A percentile compares a stretch with the other conserved stretches of the same genome.
These are phyloP conservation scores for Brachyhypopomus gauderio DNA, from an alignment of 2,113 vertebrate genomes.

Conservation along the genomic window DNA sequence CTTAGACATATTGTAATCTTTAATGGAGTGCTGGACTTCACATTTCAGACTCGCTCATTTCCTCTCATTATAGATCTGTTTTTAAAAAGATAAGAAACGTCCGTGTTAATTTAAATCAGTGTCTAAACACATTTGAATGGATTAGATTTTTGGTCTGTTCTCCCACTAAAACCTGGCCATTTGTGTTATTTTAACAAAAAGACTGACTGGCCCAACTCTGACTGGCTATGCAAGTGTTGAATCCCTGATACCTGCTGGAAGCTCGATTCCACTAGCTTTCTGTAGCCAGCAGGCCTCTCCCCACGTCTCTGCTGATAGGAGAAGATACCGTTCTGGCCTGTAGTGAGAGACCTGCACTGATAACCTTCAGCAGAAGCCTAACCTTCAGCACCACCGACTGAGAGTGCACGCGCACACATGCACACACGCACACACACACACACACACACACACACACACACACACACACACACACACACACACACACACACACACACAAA, in stretches of 20 bases:
- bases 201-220: neutral
- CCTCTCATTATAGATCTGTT: neutral
- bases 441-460: neutral
- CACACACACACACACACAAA: neutral
- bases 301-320: neutral
- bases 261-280: neutral
- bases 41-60: neutral
- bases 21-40: neutral
- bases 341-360: neutral
- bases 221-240: neutral
- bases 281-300: conserved; percentile 1
- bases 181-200: neutral
- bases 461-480: neutral
- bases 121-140: no score
- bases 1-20: neutral
- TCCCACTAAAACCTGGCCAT: neutral
- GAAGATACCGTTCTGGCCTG: neutral
- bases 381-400: neutral
- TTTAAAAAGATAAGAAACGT: neutral
- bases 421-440: neutral
- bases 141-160: neutral
- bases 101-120: neutral
- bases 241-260: neutral
- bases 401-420: neutral
- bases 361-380: conserved; percentile 11